These are phyloP conservation scores for Hypothenemus hampei DNA, from an alignment of 1,140 invertebrate species.

Conservation along the genomic window DNA sequence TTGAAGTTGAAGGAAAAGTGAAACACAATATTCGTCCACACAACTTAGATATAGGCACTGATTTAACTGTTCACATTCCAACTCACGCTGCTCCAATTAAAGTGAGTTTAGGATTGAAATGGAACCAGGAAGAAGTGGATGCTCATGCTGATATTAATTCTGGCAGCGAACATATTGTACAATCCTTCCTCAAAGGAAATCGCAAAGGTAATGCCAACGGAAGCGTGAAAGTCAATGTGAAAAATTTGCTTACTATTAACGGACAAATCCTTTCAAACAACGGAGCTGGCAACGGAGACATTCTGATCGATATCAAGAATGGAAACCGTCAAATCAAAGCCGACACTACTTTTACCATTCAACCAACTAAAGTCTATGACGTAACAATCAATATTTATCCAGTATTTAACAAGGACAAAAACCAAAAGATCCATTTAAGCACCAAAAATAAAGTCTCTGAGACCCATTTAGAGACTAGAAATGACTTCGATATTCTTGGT, in stretches of 20 bases:
- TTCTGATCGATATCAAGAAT: constrained; percentile 49
- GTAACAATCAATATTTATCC: constrained; percentile 57
- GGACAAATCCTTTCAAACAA: constrained; percentile 53
- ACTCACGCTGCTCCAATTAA: constrained; percentile 52
- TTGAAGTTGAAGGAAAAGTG: constrained; percentile 56
- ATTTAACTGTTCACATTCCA: constrained; percentile 47
- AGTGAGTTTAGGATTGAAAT: constrained; percentile 50
- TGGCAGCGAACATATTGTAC: constrained; percentile 51
- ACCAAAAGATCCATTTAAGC: constrained; percentile 57
- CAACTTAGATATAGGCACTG: constrained; percentile 53
- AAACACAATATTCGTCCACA: constrained; percentile 50
- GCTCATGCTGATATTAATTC: constrained; percentile 49
- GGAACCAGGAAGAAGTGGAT: constrained; percentile 50
- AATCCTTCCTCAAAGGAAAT: constrained; percentile 49
- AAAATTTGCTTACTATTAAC: constrained; percentile 51
- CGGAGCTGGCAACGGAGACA: constrained; percentile 54
- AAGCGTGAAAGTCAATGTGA: constrained; percentile 48
- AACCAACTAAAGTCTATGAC: constrained; percentile 51
- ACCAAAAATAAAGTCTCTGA: constrained; percentile 56
- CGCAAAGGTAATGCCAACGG: constrained; percentile 46
- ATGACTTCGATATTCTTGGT: constrained; percentile 52
- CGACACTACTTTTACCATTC: constrained; percentile 53
- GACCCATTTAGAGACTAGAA: constrained; percentile 60
- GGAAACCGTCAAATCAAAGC: constrained; percentile 58
- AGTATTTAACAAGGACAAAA: constrained; percentile 64